Percentiles rank a stretch among this genome's conserved stretches.
Conservation (phyloP, 2,113 vertebrate species). For the Tragelaphus strepsiceros region DNA sequence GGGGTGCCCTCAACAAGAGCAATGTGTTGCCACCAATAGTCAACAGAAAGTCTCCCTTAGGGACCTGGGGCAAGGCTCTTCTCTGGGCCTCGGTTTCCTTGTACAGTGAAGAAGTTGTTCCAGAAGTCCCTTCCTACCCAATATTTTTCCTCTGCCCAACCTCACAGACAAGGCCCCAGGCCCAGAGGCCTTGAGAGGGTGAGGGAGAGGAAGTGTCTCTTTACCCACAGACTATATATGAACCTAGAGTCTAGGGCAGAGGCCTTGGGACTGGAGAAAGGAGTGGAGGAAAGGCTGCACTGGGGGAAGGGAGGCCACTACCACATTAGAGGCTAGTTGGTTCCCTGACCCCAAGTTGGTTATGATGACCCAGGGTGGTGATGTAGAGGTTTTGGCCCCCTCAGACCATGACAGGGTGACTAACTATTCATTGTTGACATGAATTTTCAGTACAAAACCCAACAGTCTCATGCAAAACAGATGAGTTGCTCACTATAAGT, state of each 20-base stretch:
- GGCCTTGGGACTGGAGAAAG: not conserved
- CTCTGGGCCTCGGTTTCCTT: not conserved
- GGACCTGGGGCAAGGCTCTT: not conserved
- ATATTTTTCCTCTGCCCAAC: not conserved
- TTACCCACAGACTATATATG: too few relatives aligned
- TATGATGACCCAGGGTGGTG: not conserved
- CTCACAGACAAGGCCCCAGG: not conserved
- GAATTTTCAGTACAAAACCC: not conserved
- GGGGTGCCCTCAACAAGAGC: not conserved
- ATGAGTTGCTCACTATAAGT: not conserved
- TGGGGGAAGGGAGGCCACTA: not conserved
- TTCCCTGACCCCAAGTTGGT: not conserved
- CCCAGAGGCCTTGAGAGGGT: not conserved
- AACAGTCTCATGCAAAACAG: not conserved
- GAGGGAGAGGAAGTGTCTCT: not conserved
- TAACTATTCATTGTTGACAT: not conserved
- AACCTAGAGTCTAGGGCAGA: not conserved
- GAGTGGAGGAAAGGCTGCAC: accelerated
- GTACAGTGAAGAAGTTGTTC: not conserved
- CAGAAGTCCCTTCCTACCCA: not conserved
- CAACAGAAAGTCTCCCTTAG: not conserved
- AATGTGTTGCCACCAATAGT: not conserved
- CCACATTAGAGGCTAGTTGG: not conserved
- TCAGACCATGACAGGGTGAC: not conserved
- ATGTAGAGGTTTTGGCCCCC: too few relatives aligned